A percentile compares a stretch with the other conserved stretches of the same genome.
phyloP scores from a whole-genome alignment of 2,888 invertebrate genomes.

The Lasiommata megera region DNA sequence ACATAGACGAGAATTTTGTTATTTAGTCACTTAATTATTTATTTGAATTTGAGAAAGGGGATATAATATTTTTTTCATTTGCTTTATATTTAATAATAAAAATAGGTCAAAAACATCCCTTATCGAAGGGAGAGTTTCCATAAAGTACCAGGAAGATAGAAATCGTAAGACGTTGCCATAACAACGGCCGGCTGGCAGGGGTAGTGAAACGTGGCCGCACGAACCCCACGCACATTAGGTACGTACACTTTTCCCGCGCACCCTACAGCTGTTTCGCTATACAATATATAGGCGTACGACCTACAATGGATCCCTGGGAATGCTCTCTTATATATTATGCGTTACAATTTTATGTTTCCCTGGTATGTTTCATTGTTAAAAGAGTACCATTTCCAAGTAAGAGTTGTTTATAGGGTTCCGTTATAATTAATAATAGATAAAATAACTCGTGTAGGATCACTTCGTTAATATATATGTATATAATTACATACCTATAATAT shows the following conservation, averaged over 20 bases:
- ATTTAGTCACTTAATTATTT: no score
- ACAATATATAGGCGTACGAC: slow-evolving; percentile 44
- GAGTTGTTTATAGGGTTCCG: not conserved
- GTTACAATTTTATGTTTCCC: slow-evolving; percentile 34
- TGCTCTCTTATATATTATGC: slow-evolving; percentile 50
- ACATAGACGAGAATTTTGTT: no score
- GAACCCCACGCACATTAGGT: slow-evolving; percentile 41
- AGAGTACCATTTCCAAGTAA: slow-evolving; percentile 19
- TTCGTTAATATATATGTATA: no score
- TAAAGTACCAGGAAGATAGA: slow-evolving; percentile 47
- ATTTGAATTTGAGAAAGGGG: no score
- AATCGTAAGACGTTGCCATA: slow-evolving; percentile 64
- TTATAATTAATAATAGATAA: no score
- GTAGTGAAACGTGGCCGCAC: slow-evolving; percentile 46
- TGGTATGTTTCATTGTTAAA: slow-evolving; percentile 31
- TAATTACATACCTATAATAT: no score
- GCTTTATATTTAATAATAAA: no score
- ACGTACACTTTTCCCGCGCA: slow-evolving; percentile 54
- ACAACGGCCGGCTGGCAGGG: slow-evolving; percentile 51
- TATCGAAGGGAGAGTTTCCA: slow-evolving; percentile 19
- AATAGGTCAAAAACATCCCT: no score
- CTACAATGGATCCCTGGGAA: slow-evolving; percentile 25
- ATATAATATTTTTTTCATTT: no score
- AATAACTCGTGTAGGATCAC: no score
- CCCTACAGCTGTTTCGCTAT: slow-evolving; percentile 62